Conservation (phyloP, 1,140 invertebrate species). For the Brachionus rubens region DNA sequence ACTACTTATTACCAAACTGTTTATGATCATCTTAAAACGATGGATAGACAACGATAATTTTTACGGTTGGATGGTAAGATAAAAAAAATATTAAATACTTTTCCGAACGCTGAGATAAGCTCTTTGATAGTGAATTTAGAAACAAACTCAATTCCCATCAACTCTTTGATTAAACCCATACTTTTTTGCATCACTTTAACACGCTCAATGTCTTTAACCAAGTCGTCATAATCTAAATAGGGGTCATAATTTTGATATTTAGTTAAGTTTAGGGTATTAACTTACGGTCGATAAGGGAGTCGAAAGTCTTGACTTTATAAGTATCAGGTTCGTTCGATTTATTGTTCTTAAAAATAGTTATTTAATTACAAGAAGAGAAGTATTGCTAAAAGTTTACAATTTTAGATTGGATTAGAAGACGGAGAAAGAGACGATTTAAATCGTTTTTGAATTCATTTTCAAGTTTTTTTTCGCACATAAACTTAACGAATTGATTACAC, state of each 20-base stretch:
- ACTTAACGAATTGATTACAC: background rate
- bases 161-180: background rate
- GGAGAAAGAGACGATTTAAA: constrained; percentile 1
- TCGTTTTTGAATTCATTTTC: constrained; percentile 24
- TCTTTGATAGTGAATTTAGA: constrained; percentile 1
- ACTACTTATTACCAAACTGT: background rate
- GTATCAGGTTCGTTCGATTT: background rate
- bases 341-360: background rate
- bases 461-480: background rate
- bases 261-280: background rate
- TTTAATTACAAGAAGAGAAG: background rate
- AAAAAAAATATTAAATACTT: too few relatives aligned
- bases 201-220: constrained; percentile 17
- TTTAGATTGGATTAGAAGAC: constrained; percentile 11
- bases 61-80: too few relatives aligned
- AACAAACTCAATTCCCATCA: constrained; percentile 31
- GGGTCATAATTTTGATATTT: background rate
- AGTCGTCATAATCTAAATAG: constrained; percentile 12
- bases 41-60: too few relatives aligned
- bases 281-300: constrained; percentile 26
- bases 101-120: constrained; percentile 29
- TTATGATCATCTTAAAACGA: constrained; percentile 1
- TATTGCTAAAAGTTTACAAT: background rate
- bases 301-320: constrained; percentile 3
- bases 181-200: constrained; percentile 5